Conservation (phyloP, 2,888 invertebrate genomes). For the Heliconius ethilla region DNA sequence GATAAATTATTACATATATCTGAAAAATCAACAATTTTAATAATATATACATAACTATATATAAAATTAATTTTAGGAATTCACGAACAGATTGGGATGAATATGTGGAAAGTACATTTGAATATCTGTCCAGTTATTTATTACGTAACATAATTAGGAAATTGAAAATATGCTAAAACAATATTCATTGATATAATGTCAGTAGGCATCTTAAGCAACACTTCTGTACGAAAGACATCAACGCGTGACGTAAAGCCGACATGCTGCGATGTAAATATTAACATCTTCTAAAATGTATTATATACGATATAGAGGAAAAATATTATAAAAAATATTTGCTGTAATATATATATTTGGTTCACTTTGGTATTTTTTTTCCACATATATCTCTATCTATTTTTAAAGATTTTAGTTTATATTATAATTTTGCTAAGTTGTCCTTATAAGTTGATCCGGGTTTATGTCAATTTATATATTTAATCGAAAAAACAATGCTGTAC, state of each 20-base stretch:
- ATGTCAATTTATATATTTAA: no score
- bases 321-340: not conserved
- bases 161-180: constrained; percentile 30
- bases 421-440: not conserved
- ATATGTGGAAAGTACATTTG: constrained; percentile 7
- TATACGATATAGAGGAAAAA: not conserved
- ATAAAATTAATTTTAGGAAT: constrained; percentile 3
- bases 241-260: constrained; percentile 52
- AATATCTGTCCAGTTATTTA: constrained; percentile 3
- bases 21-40: not conserved
- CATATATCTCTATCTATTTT: not conserved
- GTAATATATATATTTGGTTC: not conserved
- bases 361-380: not conserved
- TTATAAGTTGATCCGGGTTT: not conserved
- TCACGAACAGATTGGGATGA: not conserved
- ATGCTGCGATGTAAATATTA: constrained; percentile 21
- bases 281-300: constrained; percentile 1
- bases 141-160: constrained; percentile 13
- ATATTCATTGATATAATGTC: constrained; percentile 25
- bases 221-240: constrained; percentile 61
- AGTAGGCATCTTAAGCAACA: constrained; percentile 27
- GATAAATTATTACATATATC: not conserved
- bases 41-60: not conserved
- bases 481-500: no score
- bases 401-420: not conserved